phyloP scores from a whole-genome alignment of 2,888 invertebrate genomes.

The Adela reaumurella region DNA sequence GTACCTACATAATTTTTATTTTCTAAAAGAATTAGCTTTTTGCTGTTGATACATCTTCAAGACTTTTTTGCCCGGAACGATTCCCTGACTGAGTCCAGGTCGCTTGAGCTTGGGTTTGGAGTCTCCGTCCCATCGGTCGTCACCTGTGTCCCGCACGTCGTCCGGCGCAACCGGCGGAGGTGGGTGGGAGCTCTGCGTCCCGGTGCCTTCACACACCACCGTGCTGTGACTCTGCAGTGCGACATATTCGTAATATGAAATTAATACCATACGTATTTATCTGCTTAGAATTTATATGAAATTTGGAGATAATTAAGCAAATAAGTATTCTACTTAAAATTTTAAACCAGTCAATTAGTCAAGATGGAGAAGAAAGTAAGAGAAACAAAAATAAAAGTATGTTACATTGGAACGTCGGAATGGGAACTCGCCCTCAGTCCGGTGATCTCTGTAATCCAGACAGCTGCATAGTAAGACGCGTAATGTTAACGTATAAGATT shows the following conservation, averaged over 20 bases:
- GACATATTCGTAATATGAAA: constrained; percentile 1
- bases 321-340: too few relatives aligned
- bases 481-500: too few relatives aligned
- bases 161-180: constrained; percentile 28
- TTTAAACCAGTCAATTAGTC: too few relatives aligned
- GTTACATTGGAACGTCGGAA: too few relatives aligned
- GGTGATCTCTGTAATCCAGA: too few relatives aligned
- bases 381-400: too few relatives aligned
- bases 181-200: constrained; percentile 32
- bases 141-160: constrained; percentile 28
- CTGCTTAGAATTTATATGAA: too few relatives aligned
- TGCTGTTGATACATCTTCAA: constrained; percentile 72
- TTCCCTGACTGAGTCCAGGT: constrained; percentile 71
- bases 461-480: too few relatives aligned
- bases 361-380: too few relatives aligned
- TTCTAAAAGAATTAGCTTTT: constrained; percentile 43
- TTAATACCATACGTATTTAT: constrained; percentile 13
- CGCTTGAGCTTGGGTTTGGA: constrained; percentile 64
- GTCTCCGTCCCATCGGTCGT: constrained; percentile 46
- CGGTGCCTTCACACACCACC: constrained; percentile 38
- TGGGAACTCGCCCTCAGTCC: too few relatives aligned
- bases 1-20: constrained; percentile 19
- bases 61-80: constrained; percentile 82
- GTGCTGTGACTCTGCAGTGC: constrained; percentile 36
- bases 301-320: too few relatives aligned